Conservation (phyloP, 92 coral and sea anemone genomes). For the Meandrina meandrites region DNA sequence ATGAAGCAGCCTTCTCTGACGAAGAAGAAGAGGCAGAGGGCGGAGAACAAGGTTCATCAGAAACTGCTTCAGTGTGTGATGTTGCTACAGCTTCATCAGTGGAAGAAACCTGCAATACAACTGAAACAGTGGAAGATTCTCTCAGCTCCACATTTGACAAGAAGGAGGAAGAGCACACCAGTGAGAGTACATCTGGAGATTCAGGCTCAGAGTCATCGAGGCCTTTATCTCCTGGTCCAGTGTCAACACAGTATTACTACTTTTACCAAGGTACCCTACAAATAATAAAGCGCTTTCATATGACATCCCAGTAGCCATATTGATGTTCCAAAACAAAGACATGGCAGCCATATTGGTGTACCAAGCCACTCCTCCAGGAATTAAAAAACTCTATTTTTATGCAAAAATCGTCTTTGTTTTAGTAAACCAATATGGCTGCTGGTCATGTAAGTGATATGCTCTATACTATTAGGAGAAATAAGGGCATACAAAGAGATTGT, state of each 20-base stretch:
- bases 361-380: too few species aligned
- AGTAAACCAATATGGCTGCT: too few species aligned
- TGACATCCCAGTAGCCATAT: too few species aligned
- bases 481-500: background rate
- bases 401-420: too few species aligned
- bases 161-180: constrained; percentile 13
- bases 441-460: too few species aligned
- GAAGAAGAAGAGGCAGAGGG: constrained; percentile 54
- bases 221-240: constrained; percentile 46
- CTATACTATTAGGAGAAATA: background rate
- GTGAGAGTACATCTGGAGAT: constrained; percentile 38
- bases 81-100: background rate
- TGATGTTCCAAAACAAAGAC: too few species aligned
- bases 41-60: background rate
- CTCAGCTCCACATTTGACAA: background rate
- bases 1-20: constrained; percentile 90
- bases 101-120: background rate
- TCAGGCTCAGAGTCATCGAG: constrained; percentile 49
- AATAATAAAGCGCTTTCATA: too few species aligned
- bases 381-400: too few species aligned
- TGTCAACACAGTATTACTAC: constrained; percentile 51
- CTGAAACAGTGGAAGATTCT: background rate
- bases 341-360: too few species aligned
- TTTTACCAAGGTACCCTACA: constrained; percentile 71
- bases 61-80: background rate